A percentile compares a stretch with the other conserved stretches of the same genome.
These are phyloP conservation scores for Rhagoletis pomonella DNA, from an alignment of 1,140 invertebrate species.

Conservation along the genomic window DNA sequence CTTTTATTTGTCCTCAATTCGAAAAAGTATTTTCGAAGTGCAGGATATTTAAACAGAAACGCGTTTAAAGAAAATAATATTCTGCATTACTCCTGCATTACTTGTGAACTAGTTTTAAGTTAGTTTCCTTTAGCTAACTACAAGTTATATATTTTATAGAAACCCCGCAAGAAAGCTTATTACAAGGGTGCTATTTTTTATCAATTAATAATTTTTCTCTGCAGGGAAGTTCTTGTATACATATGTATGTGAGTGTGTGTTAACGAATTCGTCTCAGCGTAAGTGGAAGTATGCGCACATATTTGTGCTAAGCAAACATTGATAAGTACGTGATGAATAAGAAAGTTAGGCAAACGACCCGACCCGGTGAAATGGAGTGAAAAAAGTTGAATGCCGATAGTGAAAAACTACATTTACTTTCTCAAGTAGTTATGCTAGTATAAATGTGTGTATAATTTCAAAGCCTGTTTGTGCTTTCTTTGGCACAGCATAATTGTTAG, in stretches of 20 bases:
- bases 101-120: too few relatives aligned
- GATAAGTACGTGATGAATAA: slow-evolving; percentile 53
- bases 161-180: too few relatives aligned
- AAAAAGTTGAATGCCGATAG: background rate
- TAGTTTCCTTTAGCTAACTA: too few relatives aligned
- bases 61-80: too few relatives aligned
- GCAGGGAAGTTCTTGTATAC: background rate
- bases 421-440: background rate
- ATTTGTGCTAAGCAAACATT: slow-evolving; percentile 26
- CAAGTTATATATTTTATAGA: too few relatives aligned
- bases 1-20: too few relatives aligned
- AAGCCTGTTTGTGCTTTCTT: background rate
- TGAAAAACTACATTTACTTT: background rate
- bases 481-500: background rate
- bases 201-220: too few relatives aligned
- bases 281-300: slow-evolving; percentile 13
- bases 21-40: too few relatives aligned
- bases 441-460: background rate
- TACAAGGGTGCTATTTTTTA: too few relatives aligned
- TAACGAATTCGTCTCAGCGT: background rate
- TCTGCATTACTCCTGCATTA: too few relatives aligned
- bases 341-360: slow-evolving; percentile 46
- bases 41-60: too few relatives aligned
- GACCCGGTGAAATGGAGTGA: background rate
- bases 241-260: background rate